phyloP scores from a whole-genome alignment of 2,888 invertebrate genomes.

The Neelides folsomi region DNA sequence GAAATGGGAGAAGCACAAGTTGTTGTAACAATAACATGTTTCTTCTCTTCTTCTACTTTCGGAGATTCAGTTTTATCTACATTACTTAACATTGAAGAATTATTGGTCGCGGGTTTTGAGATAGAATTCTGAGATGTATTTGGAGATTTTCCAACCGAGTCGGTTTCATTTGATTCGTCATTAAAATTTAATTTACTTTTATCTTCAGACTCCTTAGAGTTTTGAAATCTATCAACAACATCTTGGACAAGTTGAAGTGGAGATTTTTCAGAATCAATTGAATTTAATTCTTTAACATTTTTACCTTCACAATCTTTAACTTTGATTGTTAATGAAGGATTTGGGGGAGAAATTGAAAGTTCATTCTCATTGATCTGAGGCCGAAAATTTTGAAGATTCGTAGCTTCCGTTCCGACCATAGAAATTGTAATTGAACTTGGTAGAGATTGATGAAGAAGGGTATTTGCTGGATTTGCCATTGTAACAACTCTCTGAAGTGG shows the following conservation, averaged over 20 bases:
- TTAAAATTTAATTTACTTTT: neutral
- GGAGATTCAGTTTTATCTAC: neutral
- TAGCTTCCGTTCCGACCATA: constrained; percentile 5
- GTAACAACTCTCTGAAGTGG: constrained; percentile 8
- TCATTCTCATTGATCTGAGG: neutral
- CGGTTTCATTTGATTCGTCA: no score
- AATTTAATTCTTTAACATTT: neutral
- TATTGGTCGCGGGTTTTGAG: constrained; percentile 1
- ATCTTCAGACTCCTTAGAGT: constrained; percentile 10
- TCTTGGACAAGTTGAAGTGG: constrained; percentile 30
- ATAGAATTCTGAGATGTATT: no score
- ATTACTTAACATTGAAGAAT: constrained; percentile 1
- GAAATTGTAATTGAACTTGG: constrained; percentile 16
- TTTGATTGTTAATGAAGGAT: neutral
- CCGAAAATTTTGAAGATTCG: neutral
- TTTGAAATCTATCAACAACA: constrained; percentile 29
- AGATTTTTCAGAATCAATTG: constrained; percentile 17
- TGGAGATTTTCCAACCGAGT: no score
- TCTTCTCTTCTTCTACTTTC: no score
- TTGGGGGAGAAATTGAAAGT: neutral
- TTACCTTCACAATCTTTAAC: neutral
- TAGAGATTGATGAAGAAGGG: constrained; percentile 12
- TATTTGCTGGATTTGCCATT: constrained; percentile 3
- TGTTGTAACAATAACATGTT: no score
- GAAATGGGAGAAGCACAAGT: no score